phyloP scores from a whole-genome alignment of 2,113 vertebrate genomes.

The Pimephales promelas region DNA sequence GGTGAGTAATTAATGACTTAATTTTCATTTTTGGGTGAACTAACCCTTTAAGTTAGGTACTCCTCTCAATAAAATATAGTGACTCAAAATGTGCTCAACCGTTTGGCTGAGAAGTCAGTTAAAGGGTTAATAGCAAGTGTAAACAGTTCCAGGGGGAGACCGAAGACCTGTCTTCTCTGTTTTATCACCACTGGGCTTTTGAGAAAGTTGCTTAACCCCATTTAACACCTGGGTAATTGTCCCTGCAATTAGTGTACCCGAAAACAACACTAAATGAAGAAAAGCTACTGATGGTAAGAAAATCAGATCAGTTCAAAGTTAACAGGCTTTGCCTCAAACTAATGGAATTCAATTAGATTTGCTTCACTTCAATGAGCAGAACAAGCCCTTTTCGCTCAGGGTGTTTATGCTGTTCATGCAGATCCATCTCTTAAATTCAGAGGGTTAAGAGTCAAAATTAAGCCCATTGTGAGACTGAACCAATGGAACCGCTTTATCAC shows the following conservation, averaged over 20 bases:
- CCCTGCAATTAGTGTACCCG: not conserved
- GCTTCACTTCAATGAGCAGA: not conserved
- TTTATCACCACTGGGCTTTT: conserved; percentile 13
- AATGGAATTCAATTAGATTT: not conserved
- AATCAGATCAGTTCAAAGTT: not conserved
- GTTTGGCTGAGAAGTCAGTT: no score
- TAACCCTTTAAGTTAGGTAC: no score
- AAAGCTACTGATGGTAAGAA: not conserved
- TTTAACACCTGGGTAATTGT: conserved; percentile 2
- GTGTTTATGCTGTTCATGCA: not conserved
- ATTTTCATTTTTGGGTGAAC: no score
- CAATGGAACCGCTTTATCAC: no score
- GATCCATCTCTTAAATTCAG: not conserved
- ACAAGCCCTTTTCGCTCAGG: not conserved
- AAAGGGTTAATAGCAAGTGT: no score
- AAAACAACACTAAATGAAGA: conserved; percentile 1
- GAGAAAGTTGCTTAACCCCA: not conserved
- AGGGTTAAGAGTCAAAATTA: not conserved
- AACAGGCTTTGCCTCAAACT: conserved; percentile 10
- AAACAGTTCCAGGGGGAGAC: not conserved
- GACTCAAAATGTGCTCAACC: no score
- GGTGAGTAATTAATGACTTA: no score
- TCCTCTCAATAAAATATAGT: no score
- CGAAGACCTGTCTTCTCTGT: not conserved
- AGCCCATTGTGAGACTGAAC: not conserved